These are phyloP conservation scores for Sebastes matsubarae DNA, from an alignment of 2,797 vertebrate genomes.

Conservation along the genomic window DNA sequence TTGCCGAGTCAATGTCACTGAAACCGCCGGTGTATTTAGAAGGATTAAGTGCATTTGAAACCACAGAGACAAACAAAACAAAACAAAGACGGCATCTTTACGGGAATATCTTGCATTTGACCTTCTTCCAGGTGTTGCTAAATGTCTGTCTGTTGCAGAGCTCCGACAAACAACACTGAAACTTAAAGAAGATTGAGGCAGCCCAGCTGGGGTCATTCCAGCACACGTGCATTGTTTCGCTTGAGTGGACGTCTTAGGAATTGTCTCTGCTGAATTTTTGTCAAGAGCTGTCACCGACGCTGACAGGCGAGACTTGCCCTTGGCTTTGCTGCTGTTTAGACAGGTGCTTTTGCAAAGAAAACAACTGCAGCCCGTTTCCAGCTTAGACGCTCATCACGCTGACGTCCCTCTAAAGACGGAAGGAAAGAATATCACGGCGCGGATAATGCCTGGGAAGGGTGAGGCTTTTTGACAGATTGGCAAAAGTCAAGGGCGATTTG, in stretches of 20 bases:
- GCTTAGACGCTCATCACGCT: conserved; percentile 66
- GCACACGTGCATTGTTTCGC: conserved; percentile 75
- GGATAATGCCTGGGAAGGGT: conserved; percentile 60
- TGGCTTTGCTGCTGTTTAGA: conserved; percentile 85
- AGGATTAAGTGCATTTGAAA: conserved; percentile 59
- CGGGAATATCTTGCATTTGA: conserved; percentile 4
- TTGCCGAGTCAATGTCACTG: conserved; percentile 38
- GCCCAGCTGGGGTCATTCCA: conserved; percentile 75
- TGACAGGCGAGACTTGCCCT: conserved; percentile 81
- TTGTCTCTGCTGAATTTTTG: conserved; percentile 75
- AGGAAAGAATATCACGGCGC: conserved; percentile 74
- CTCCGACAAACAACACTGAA: conserved; percentile 35
- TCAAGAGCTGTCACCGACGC: conserved; percentile 74
- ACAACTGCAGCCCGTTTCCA: conserved; percentile 77
- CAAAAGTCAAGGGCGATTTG: conserved; percentile 58
- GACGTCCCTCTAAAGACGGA: conserved; percentile 56
- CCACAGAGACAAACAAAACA: conserved; percentile 34
- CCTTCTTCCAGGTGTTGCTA: conserved; percentile 41
- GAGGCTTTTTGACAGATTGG: conserved; percentile 73
- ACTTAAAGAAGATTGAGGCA: conserved; percentile 19
- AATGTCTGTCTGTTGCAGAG: conserved; percentile 10
- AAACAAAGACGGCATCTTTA: conserved; percentile 44
- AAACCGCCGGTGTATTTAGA: conserved; percentile 29
- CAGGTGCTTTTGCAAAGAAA: conserved; percentile 87
- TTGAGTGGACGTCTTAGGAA: conserved; percentile 71